Percentiles rank a stretch among this genome's conserved stretches.
Conservation (phyloP, 1,140 invertebrate genomes). For the Neodiprion virginianus region DNA sequence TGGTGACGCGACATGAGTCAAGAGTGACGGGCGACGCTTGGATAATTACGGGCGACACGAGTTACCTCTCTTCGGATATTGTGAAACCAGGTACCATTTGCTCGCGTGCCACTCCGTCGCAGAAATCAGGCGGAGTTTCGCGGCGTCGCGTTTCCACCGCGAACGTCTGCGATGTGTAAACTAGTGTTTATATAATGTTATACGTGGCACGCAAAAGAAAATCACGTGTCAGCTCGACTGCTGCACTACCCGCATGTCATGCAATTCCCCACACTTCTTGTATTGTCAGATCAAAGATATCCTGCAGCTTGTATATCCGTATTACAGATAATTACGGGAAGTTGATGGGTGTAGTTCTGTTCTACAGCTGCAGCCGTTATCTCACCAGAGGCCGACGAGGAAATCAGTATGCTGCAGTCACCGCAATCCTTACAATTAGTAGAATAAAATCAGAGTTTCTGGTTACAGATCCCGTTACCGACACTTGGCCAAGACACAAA, state of each 20-base stretch:
- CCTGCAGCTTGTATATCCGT: neutral
- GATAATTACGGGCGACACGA: neutral
- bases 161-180: neutral
- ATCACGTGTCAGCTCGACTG: neutral
- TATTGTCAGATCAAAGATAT: neutral
- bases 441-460: too few relatives aligned
- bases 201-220: neutral
- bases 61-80: neutral
- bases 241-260: too few relatives aligned
- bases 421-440: too few relatives aligned
- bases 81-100: neutral
- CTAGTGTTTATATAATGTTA: neutral
- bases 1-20: neutral
- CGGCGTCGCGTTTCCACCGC: neutral
- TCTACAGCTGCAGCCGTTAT: too few relatives aligned
- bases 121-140: neutral
- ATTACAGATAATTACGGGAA: neutral
- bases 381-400: too few relatives aligned
- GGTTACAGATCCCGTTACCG: too few relatives aligned
- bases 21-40: neutral
- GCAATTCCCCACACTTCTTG: too few relatives aligned
- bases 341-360: too few relatives aligned
- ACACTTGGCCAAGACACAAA: too few relatives aligned
- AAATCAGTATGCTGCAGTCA: too few relatives aligned
- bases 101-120: neutral